Percentiles rank a stretch among this genome's conserved stretches.
Conservation (phyloP, 1,140 invertebrate genomes). For the Zelostemma sp. region DNA sequence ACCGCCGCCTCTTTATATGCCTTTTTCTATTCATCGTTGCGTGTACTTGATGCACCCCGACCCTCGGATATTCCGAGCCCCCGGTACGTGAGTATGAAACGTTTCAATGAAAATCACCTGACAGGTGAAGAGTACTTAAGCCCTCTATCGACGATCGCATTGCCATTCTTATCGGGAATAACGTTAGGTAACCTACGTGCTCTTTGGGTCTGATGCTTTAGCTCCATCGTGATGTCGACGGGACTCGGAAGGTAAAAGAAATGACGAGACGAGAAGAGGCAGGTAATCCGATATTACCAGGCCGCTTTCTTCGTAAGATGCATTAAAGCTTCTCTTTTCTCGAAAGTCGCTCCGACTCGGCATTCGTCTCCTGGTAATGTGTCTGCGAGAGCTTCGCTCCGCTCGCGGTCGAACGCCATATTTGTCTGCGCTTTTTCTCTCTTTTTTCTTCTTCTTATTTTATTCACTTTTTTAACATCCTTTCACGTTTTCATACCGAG, state of each 20-base stretch:
- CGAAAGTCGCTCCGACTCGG: constrained; percentile 39
- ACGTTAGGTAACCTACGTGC: constrained; percentile 51
- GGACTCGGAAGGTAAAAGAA: constrained; percentile 14
- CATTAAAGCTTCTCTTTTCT: constrained; percentile 49
- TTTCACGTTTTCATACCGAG: not conserved
- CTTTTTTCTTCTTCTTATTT: no score
- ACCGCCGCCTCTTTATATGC: constrained; percentile 28
- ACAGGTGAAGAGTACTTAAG: constrained; percentile 27
- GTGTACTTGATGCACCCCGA: not conserved
- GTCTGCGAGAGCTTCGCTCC: constrained; percentile 19
- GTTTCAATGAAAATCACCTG: constrained; percentile 27
- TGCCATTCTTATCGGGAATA: constrained; percentile 55
- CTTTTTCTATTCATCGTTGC: constrained; percentile 14
- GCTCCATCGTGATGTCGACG: constrained; percentile 7
- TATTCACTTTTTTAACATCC: constrained; percentile 8
- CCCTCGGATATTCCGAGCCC: constrained; percentile 15
- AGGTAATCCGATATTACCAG: constrained; percentile 64
- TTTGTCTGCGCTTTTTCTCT: constrained; percentile 12
- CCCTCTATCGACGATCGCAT: constrained; percentile 43
- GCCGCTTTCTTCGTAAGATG: constrained; percentile 48
- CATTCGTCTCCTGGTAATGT: constrained; percentile 37
- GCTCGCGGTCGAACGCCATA: constrained; percentile 15
- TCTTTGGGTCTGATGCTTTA: constrained; percentile 17
- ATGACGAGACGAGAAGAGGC: constrained; percentile 32
- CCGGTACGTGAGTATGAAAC: not conserved